These are phyloP conservation scores for Dasypus novemcinctus DNA, from an alignment of 2,113 vertebrate species.

Conservation along the genomic window DNA sequence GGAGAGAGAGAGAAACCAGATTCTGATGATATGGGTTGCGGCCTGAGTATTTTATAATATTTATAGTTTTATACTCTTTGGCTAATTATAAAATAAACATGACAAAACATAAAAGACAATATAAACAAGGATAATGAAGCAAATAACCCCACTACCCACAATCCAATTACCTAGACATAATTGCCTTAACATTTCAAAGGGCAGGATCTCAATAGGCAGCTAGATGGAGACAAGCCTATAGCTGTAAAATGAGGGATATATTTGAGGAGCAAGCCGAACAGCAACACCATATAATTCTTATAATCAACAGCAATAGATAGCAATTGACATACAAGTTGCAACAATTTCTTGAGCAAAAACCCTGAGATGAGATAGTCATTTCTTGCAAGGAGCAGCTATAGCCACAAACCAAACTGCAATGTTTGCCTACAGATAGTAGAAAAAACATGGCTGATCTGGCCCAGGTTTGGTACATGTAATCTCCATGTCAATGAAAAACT, in stretches of 20 bases:
- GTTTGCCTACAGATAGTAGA: not conserved
- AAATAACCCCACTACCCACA: not conserved
- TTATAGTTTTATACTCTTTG: not conserved
- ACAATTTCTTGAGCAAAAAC: not conserved
- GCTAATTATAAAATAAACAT: not conserved
- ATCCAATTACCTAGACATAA: not conserved
- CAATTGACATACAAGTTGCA: not conserved
- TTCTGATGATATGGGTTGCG: not conserved
- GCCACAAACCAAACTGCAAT: not conserved
- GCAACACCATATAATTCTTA: not conserved
- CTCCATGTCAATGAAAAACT: not conserved
- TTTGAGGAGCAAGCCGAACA: not conserved
- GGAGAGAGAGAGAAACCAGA: not conserved
- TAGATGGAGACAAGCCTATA: not conserved
- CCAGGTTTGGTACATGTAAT: not conserved
- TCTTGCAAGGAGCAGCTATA: not conserved
- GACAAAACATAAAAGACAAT: not conserved
- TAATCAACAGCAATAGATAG: not conserved
- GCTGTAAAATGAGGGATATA: not conserved
- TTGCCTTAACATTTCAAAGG: not conserved
- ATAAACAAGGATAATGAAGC: not conserved
- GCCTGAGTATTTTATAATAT: not conserved
- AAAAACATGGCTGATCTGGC: not conserved
- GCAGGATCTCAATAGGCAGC: not conserved
- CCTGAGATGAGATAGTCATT: not conserved